phyloP scores from a whole-genome alignment of 2,113 vertebrate genomes.

The Sardina pilchardus region DNA sequence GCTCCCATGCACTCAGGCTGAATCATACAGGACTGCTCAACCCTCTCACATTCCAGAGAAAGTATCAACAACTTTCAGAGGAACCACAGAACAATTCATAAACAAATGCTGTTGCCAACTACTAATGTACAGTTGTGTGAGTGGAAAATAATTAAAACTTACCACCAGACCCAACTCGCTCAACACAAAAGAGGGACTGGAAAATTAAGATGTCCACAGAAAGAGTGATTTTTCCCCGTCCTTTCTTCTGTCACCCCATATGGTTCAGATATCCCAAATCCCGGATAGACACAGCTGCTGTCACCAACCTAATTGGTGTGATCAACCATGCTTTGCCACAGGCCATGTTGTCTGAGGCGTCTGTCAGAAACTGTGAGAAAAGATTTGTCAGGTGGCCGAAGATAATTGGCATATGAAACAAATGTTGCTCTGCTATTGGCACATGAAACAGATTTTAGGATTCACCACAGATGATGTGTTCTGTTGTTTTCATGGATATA shows the following conservation, averaged over 20 bases:
- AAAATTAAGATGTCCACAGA: constrained; percentile 28
- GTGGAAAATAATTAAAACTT: neutral
- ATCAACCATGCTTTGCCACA: constrained; percentile 48
- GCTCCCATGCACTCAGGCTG: neutral
- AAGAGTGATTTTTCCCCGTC: constrained; percentile 57
- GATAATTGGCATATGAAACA: constrained; percentile 36
- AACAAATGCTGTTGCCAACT: neutral
- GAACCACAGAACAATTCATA: neutral
- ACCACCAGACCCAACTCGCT: constrained; percentile 5
- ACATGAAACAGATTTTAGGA: neutral
- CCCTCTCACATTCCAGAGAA: constrained; percentile 2
- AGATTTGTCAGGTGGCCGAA: constrained; percentile 3
- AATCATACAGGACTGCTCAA: constrained; percentile 1
- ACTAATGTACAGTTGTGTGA: neutral
- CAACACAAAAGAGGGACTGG: constrained; percentile 18
- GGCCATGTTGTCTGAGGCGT: constrained; percentile 60
- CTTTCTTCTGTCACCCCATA: constrained; percentile 68
- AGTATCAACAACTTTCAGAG: neutral
- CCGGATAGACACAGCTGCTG: constrained; percentile 79
- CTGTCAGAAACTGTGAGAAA: constrained; percentile 42
- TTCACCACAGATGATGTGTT: neutral
- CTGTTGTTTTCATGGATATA: neutral
- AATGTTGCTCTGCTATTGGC: constrained; percentile 4
- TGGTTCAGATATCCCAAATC: constrained; percentile 78
- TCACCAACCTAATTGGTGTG: constrained; percentile 81